These are phyloP conservation scores for Cottoperca gobio DNA, from an alignment of 2,797 vertebrate genomes.

Conservation along the genomic window DNA sequence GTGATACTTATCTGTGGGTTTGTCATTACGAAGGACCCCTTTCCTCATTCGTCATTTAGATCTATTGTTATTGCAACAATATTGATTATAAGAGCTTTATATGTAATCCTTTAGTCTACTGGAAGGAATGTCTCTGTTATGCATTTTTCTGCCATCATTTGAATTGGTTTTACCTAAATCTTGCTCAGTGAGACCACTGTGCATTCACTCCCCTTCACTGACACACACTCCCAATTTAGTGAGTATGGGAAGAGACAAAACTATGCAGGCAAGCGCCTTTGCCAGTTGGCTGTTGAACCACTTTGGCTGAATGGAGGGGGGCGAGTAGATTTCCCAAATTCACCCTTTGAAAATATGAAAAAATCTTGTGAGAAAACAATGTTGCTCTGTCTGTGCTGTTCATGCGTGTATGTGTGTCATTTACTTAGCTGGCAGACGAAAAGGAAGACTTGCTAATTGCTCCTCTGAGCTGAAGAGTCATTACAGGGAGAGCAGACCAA, in stretches of 20 bases:
- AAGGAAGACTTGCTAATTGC: slow-evolving; percentile 55
- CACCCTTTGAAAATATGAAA: slow-evolving; percentile 58
- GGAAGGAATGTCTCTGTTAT: not conserved
- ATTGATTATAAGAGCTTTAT: not conserved
- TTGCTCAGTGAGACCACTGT: slow-evolving; percentile 22
- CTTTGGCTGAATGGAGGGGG: slow-evolving; percentile 49
- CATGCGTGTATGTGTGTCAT: slow-evolving; percentile 43
- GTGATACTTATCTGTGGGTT: not conserved
- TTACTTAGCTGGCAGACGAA: slow-evolving; percentile 48
- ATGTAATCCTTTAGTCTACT: slow-evolving; percentile 1
- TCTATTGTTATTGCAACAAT: not conserved
- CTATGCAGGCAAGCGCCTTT: slow-evolving; percentile 28
- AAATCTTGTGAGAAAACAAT: slow-evolving; percentile 64
- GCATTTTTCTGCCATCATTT: not conserved
- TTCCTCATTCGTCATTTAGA: not conserved
- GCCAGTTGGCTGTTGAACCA: slow-evolving; percentile 69
- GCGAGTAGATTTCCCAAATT: slow-evolving; percentile 53
- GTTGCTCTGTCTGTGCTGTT: slow-evolving; percentile 48
- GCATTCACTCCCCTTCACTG: slow-evolving; percentile 19
- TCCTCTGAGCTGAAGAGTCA: slow-evolving; percentile 53
- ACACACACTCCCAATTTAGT: slow-evolving; percentile 38
- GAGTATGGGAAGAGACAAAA: slow-evolving; percentile 60
- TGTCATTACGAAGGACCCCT: not conserved
- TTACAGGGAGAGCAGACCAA: slow-evolving; percentile 20
- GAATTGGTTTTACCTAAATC: slow-evolving; percentile 15